Base-by-base conservation (phyloP, 1,140 invertebrate species). In the Pomacea maculata region DNA sequence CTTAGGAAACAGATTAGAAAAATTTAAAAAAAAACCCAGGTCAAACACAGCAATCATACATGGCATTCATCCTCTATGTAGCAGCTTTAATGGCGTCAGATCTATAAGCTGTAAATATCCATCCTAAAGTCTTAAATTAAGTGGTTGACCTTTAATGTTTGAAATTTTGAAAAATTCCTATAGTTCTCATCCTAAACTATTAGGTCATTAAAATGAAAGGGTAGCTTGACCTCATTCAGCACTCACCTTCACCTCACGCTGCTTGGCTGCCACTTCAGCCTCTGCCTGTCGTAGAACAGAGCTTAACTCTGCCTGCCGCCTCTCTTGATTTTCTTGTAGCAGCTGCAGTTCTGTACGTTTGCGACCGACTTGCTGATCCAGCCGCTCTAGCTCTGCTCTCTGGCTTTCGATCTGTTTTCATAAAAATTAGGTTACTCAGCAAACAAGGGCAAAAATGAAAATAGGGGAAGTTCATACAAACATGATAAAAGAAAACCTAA, bases 281-380 rank as follows among this genome's bases (percentile, higher is more conserved):
- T 90, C 88, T 5, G 86, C 85, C 9, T 89, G 87, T 61, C 85
- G 78, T 12, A 89, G 80, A 19, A 89, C 81, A 29, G 78, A 73
- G 54, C 76, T 83, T 0, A 89, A 78, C 55, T 90, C 88, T 4
- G 75, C 78, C 61, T 88, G 84, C 82, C 88, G 87, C 65, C 86
- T 80, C 52, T 88, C 88, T 34, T 87, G 71, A 5, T 83, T 84
- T 17, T 90, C 88, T 68, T 87, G 83, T 57, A 90, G 67, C 10
- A 88, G 76, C 81, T 88, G 86, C 25, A 89, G 83, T 68, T 90
- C 88, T 57, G 88, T 88, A 34, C 83, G 83, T 75, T 85, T 87
- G 54, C 86, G 85, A 10, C 87, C 86, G 83, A 89, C 86, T 75
- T 85, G 70, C 61, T 89, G 85, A 75, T 89, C 86, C 15, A 90